A percentile compares a stretch with the other conserved stretches of the same genome.
Evolutionary conservation across 2,888 invertebrate genomes (phyloP).

Genomic region (Oligia latruncula): DNA sequence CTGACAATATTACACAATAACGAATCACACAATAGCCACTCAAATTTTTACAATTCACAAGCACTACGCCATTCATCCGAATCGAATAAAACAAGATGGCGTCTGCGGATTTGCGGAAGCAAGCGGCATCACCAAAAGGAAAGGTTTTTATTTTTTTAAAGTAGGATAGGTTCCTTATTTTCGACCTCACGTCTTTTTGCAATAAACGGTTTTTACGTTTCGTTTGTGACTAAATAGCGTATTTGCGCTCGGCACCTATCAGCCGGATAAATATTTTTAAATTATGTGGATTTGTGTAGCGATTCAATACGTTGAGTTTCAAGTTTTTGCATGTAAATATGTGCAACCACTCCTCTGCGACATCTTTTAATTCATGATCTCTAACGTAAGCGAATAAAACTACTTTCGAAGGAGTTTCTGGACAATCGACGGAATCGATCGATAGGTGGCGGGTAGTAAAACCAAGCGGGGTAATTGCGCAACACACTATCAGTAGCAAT

Average conservation of each 20-base stretch:
- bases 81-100: conserved; percentile 71
- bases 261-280: too few species aligned
- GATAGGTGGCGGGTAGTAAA: neutral
- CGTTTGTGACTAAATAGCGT: too few species aligned
- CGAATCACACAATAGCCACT: conserved; percentile 17
- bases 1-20: conserved; percentile 14
- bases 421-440: neutral
- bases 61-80: conserved; percentile 63
- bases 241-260: neutral
- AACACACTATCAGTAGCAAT: too few species aligned
- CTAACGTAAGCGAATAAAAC: neutral
- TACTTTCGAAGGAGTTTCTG: neutral
- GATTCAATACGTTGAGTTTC: neutral
- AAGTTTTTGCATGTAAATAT: neutral
- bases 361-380: neutral
- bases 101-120: conserved; percentile 52
- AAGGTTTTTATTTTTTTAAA: neutral
- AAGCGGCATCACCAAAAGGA: conserved; percentile 47
- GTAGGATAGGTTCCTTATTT: neutral
- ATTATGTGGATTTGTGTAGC: neutral
- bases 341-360: neutral
- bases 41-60: conserved; percentile 24
- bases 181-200: neutral
- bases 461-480: too few species aligned
- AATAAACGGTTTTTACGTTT: neutral